Conservation (phyloP, 2,797 vertebrate species). For the Myotis planiceps region DNA sequence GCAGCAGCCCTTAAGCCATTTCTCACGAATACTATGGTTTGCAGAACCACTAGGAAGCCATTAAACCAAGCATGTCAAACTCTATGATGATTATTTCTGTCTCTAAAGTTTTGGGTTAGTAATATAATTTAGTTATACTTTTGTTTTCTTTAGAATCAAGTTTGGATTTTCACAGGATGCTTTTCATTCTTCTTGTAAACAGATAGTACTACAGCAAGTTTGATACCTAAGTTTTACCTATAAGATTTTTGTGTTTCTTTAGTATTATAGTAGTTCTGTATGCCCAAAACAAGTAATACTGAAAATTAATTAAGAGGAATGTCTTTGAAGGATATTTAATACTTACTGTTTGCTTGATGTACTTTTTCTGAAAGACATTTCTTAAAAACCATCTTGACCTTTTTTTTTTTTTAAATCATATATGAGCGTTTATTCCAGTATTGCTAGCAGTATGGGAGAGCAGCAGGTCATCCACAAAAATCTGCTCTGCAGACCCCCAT, state of each 20-base stretch:
- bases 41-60: not conserved
- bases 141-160: not conserved
- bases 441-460: no score
- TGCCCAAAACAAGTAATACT: not conserved
- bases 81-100: not conserved
- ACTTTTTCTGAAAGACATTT: slow-evolving; percentile 14
- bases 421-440: no score
- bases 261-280: not conserved
- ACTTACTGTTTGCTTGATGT: slow-evolving; percentile 7
- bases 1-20: not conserved
- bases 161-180: not conserved
- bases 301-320: not conserved
- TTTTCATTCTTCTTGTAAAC: not conserved
- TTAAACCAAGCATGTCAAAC: not conserved
- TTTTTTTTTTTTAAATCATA: not conserved
- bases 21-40: not conserved
- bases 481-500: no score
- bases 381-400: not conserved
- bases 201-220: not conserved
- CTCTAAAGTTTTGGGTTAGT: not conserved
- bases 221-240: not conserved
- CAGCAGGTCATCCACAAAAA: no score
- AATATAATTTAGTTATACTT: not conserved
- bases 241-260: slow-evolving; percentile 25
- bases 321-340: slow-evolving; percentile 14